Evolutionary conservation across 2,888 invertebrate genomes (phyloP), one percentile per base, ranked within the genome.

Genomic region (Anthophora plumipes): DNA sequence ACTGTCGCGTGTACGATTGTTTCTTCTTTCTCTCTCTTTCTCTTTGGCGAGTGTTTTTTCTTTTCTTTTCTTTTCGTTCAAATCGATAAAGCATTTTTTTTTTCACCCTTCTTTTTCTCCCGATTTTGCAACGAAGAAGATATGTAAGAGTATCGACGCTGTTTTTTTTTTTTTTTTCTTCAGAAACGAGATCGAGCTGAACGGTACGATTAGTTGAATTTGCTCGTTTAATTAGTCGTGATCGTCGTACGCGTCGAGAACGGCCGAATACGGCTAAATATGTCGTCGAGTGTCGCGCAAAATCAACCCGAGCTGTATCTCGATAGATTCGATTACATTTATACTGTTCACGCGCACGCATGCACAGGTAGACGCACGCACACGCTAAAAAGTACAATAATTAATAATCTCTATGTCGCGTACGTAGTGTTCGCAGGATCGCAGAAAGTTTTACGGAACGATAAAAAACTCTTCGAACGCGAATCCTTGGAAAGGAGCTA

Each of bases 381-480:
- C 63, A 74, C 72, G 80, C 63, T 82, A 70, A 61, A 72, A 68
- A 55, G 43, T 77, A 82, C 71, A 71, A 55, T 70, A 79, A 69
- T 69, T 57, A 54, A 59, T 69, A 67, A 74, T 4, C 54, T 63
- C 52, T 52, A 61, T 20, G 57, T 57, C 67, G 64, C 68, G 76
- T 76, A 73, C 64, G 59, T n/a, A n/a, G n/a, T 31, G 31, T 61
- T 66, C 66, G 41, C 54, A 64, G 77, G 50, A 67, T 77, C 77
- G 82, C 77, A 70, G 70, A 82, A 77, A 67, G 69, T 69, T 31
- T 31, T 71, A 74, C 67, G 71, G 77, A 81, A 82, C 68, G 64
- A 77, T 82, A 77, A 77, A 82, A 77, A 82, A 82, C 17, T 55
- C 14, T 64, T 77, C 57, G 55, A 43, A 68, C 73, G 63, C 76